Evolutionary conservation across 2,113 vertebrate species (phyloP).

Genomic region (Baryphthengus martii): DNA sequence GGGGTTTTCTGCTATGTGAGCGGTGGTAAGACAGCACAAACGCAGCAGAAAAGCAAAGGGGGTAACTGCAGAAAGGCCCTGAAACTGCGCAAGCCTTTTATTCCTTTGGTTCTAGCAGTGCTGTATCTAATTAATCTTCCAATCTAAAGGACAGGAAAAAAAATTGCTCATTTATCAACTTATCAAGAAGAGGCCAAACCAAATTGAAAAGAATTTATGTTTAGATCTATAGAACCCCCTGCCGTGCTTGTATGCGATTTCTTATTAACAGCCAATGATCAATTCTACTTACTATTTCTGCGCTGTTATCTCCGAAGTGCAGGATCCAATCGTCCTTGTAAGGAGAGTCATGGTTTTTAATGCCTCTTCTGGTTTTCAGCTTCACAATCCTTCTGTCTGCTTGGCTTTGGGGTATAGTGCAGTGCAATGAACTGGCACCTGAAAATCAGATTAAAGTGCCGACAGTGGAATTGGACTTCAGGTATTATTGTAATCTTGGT

Average conservation of each 20-base stretch:
- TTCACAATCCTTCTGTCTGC: not conserved
- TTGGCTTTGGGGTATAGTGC: not conserved
- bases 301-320: not conserved
- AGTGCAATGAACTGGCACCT: not conserved
- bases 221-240: not conserved
- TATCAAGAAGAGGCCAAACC: not conserved
- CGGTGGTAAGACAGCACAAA: not conserved
- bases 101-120: not conserved
- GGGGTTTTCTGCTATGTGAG: rapidly evolving
- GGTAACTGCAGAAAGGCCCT: not conserved
- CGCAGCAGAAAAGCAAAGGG: not conserved
- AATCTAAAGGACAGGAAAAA: not conserved
- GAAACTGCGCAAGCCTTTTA: not conserved
- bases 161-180: not conserved
- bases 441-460: not conserved
- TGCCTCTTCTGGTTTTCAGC: not conserved
- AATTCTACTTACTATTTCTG: not conserved
- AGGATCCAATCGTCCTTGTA: not conserved
- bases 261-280: not conserved
- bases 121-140: not conserved
- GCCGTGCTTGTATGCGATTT: rapidly evolving
- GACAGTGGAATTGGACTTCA: not conserved
- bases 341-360: not conserved
- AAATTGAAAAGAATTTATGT: not conserved
- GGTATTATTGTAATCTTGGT: not conserved